Percentiles rank a stretch among this genome's conserved stretches.
These are phyloP conservation scores for Bothrops jararaca DNA, from an alignment of 2,113 vertebrate species.

Conservation along the genomic window DNA sequence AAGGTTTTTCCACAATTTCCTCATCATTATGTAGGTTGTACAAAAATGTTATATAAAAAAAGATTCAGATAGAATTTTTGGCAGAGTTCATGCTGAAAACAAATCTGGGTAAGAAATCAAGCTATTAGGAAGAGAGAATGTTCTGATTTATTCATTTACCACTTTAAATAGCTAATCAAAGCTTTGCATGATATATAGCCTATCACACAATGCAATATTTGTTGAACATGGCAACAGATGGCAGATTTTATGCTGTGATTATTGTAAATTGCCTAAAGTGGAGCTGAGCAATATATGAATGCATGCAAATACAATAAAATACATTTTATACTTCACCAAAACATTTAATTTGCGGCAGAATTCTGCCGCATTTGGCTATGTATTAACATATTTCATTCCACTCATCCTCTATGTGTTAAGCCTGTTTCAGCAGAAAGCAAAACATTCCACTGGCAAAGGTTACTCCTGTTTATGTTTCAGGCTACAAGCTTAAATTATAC, in stretches of 20 bases:
- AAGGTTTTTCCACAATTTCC: not conserved
- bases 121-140: not conserved
- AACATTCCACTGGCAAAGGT: not conserved
- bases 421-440: not conserved
- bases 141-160: not conserved
- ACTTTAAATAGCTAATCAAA: not conserved
- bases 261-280: not conserved
- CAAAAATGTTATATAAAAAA: not conserved
- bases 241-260: not conserved
- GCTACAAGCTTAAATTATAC: not conserved
- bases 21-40: not conserved
- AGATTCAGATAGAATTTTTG: not conserved
- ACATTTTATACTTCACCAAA: not conserved
- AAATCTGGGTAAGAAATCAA: not conserved
- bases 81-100: not conserved
- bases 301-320: not conserved
- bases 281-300: not conserved
- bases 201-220: not conserved
- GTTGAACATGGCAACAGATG: not conserved
- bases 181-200: not conserved
- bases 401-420: not conserved
- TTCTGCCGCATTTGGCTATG: not conserved
- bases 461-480: not conserved
- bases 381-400: not conserved
- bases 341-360: not conserved